A percentile compares a stretch with the other conserved stretches of the same genome.
These are phyloP conservation scores for Orbicella faveolata DNA, from an alignment of 64 coral and sea anemone genomes.

Conservation along the genomic window DNA sequence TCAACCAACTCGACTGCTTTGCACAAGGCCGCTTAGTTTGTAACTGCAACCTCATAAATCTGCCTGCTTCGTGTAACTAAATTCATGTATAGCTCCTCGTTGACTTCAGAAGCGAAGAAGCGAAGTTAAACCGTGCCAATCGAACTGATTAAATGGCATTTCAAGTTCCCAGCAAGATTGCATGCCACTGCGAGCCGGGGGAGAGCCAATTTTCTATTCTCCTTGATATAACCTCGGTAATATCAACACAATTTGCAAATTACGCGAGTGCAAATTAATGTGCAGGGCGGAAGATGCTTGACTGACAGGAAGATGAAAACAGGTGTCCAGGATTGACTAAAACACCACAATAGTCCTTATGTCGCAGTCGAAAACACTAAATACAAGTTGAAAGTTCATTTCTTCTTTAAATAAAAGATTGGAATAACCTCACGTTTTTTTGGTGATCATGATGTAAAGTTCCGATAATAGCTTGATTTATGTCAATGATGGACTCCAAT, in stretches of 20 bases:
- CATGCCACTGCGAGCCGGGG: neutral
- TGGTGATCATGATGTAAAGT: neutral
- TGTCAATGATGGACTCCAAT: neutral
- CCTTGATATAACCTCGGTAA: neutral
- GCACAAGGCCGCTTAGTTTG: neutral
- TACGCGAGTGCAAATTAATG: neutral
- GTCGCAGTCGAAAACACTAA: neutral
- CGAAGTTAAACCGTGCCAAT: no score
- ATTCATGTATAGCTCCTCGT: neutral
- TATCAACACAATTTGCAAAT: conserved; percentile 28
- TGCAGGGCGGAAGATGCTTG: neutral
- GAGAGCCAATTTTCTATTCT: neutral
- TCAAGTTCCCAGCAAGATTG: neutral
- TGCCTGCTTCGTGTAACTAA: neutral
- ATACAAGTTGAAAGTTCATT: neutral
- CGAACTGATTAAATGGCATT: no score
- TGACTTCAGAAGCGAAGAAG: no score
- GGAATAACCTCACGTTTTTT: neutral
- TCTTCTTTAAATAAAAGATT: neutral
- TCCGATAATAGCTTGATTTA: neutral
- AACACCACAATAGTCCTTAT: neutral
- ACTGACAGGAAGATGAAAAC: neutral
- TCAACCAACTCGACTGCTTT: neutral
- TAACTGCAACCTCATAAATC: conserved; percentile 7
- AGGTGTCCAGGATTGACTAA: neutral